Percentiles rank a stretch among this genome's conserved stretches.
These are phyloP conservation scores for Leucopsar rothschildi DNA, from an alignment of 2,113 vertebrate species.

Conservation along the genomic window DNA sequence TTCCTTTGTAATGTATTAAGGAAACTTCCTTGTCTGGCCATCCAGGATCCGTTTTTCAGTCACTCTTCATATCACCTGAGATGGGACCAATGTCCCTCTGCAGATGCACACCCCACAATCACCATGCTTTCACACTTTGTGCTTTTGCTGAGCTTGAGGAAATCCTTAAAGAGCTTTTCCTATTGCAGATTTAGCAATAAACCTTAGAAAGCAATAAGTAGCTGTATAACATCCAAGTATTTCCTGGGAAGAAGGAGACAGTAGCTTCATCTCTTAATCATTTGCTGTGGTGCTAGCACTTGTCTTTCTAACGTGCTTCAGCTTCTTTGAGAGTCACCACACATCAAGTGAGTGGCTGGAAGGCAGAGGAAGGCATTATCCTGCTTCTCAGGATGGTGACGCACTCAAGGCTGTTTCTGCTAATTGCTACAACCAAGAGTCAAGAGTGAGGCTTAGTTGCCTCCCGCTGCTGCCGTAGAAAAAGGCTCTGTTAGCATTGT, in stretches of 20 bases:
- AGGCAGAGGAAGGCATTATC: neutral
- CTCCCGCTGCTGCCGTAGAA: rapidly evolving
- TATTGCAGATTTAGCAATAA: neutral
- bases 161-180: neutral
- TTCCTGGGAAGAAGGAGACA: neutral
- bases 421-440: neutral
- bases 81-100: rapidly evolving
- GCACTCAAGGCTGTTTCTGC: neutral
- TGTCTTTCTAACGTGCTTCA: neutral
- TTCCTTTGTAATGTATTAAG: neutral
- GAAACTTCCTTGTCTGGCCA: neutral
- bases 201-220: neutral
- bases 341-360: neutral
- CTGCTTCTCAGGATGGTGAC: neutral
- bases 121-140: neutral
- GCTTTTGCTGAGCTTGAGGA: neutral
- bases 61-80: neutral
- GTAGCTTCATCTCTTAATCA: neutral
- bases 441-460: neutral
- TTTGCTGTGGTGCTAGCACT: neutral
- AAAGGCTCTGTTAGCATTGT: neutral
- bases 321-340: neutral
- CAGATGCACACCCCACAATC: neutral
- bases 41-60: neutral
- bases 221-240: neutral